These are phyloP conservation scores for Zelleria hepariella DNA, from an alignment of 2,888 invertebrate species.

Conservation along the genomic window DNA sequence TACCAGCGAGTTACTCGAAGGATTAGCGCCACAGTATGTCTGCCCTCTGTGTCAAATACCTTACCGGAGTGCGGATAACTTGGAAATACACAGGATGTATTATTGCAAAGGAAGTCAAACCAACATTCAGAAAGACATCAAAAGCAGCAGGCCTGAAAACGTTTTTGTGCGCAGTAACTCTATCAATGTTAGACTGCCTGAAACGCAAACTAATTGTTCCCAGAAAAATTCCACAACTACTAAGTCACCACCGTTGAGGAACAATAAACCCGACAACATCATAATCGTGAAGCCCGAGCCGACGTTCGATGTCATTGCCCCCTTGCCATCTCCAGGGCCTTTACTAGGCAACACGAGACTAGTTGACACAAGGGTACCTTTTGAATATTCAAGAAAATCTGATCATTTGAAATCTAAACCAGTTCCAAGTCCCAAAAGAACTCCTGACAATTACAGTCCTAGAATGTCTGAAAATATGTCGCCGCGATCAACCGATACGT, in stretches of 20 bases:
- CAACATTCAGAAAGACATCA: slow-evolving; percentile 41
- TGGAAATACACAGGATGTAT: slow-evolving; percentile 84
- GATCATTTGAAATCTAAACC: slow-evolving; percentile 32
- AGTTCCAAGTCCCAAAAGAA: slow-evolving; percentile 52
- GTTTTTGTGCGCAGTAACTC: slow-evolving; percentile 73
- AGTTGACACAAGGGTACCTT: slow-evolving; percentile 73
- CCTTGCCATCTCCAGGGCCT: slow-evolving; percentile 86
- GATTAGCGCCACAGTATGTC: slow-evolving; percentile 72
- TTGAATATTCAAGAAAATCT: slow-evolving; percentile 54
- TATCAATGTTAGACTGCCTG: slow-evolving; percentile 69
- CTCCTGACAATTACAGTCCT: slow-evolving; percentile 52
- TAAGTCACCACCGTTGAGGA: slow-evolving; percentile 45
- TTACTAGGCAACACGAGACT: slow-evolving; percentile 85
- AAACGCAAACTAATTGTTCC: slow-evolving; percentile 54
- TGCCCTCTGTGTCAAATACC: slow-evolving; percentile 85
- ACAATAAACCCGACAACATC: slow-evolving; percentile 70
- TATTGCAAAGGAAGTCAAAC: slow-evolving; percentile 78
- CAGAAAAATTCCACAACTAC: slow-evolving; percentile 40
- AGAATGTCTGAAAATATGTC: slow-evolving; percentile 53
- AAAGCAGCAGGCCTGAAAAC: slow-evolving; percentile 53
- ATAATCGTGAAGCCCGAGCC: slow-evolving; percentile 62
- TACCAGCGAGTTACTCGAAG: slow-evolving; percentile 71
- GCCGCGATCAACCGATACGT: slow-evolving; percentile 51
- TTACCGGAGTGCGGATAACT: slow-evolving; percentile 84
- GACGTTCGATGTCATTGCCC: slow-evolving; percentile 66